Conservation (phyloP, 2,113 vertebrate species). For the Dasyornis broadbenti region DNA sequence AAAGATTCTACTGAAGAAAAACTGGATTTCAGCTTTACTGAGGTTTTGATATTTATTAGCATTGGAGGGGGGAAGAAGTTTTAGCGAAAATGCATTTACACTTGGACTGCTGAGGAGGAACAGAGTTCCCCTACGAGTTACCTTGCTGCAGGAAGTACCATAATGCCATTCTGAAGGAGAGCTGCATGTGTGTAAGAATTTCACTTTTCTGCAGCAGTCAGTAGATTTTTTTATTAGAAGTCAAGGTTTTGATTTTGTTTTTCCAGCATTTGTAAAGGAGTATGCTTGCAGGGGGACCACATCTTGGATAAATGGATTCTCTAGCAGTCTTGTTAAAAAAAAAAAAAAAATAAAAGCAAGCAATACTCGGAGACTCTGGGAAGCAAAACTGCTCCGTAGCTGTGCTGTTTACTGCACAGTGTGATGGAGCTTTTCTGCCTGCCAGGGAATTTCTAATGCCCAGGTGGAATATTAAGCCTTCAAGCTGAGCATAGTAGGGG, state of each 20-base stretch:
- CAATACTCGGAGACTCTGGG: background rate
- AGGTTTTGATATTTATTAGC: background rate
- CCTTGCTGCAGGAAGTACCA: background rate
- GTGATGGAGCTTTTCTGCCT: background rate
- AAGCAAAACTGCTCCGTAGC: background rate
- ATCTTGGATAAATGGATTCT: background rate
- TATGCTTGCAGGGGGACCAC: background rate
- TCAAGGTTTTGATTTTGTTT: background rate
- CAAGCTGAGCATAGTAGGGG: background rate
- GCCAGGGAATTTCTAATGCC: background rate
- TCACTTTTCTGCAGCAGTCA: background rate
- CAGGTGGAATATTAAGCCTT: background rate
- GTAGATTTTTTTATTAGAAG: background rate
- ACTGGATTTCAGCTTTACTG: background rate
- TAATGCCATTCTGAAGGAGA: background rate
- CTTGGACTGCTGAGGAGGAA: background rate
- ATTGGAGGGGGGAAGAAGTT: background rate
- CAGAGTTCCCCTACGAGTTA: background rate
- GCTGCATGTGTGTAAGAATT: background rate
- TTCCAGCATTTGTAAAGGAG: background rate
- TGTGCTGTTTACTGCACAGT: background rate
- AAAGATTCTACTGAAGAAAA: background rate
- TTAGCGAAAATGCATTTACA: background rate
- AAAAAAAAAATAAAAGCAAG: background rate
- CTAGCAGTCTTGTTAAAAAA: background rate